Percentiles rank a stretch among this genome's conserved stretches.
Evolutionary conservation across 2,113 vertebrate species (phyloP).

Genomic region (Glaucomys volans): DNA sequence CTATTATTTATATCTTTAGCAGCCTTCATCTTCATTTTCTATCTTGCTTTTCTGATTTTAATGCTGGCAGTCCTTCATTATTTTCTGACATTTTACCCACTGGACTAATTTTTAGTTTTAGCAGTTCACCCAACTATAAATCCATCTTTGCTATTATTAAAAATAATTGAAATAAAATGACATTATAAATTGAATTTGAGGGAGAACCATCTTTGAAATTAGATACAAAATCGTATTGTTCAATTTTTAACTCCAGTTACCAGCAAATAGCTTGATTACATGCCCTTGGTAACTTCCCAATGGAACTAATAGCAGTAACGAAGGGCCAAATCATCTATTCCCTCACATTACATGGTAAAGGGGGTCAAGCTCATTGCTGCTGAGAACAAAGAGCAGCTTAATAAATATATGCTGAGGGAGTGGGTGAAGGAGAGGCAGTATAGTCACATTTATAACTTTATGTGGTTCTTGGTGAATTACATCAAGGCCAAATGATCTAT

Average conservation of each 20-base stretch:
- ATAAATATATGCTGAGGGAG: background rate
- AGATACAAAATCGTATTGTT: conserved; percentile 1
- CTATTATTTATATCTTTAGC: conserved; percentile 1
- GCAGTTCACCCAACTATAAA: background rate
- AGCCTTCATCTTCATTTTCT: conserved; percentile 43
- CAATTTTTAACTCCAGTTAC: conserved; percentile 60
- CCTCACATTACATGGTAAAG: background rate
- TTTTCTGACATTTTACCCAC: conserved; percentile 55
- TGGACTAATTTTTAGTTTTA: conserved; percentile 11
- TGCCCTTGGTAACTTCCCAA: background rate
- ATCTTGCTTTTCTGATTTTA: conserved; percentile 42
- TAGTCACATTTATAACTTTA: background rate
- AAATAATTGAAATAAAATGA: conserved; percentile 65
- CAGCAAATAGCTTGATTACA: conserved; percentile 24
- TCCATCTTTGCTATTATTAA: conserved; percentile 52
- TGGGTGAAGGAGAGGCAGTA: background rate
- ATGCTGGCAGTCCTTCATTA: background rate
- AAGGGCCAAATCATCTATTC: background rate
- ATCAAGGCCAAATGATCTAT: background rate
- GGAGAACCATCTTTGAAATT: conserved; percentile 48
- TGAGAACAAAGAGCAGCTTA: conserved; percentile 7
- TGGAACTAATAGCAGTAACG: conserved; percentile 17
- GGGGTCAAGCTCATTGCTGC: background rate
- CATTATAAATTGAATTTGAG: conserved; percentile 58
- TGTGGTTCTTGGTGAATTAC: background rate